Base-by-base conservation (phyloP, 2,888 invertebrate species). In the Ypsolopha scabrella region DNA sequence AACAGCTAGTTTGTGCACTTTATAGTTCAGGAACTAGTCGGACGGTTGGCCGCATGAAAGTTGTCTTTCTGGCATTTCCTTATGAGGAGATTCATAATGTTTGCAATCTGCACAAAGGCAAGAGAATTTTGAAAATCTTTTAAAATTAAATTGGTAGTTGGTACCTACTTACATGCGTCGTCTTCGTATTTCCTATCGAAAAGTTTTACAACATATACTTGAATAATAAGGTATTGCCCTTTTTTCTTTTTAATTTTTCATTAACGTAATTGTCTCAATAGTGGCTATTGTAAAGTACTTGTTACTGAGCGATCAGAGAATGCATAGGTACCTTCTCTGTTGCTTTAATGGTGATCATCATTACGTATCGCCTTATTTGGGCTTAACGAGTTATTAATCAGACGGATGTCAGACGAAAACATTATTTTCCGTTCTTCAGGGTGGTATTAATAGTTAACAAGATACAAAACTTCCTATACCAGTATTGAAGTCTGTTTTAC, bases 11-110 rank as follows among this genome's bases (percentile, higher is more conserved):
- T 68, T 58, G 64, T 60, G 60, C 68, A 60, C 68, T 78, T 82
- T 78, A 82, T 80, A 78, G 79, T 78, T 69, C 83, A 82, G 85
- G 83, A 85, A 85, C 80, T 77, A 59, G 67, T 61, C 57, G 63
- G 60, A 63, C 54, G 64, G 24, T 4, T 24, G 24, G 24, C 24
- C 58, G 68, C 72, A 79, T 67, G 82, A 81, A 82, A 83, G 80
- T 80, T 74, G 75, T 64, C 63, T 64, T 68, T 61, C 70, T 74
- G 72, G 68, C 74, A 75, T 78, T 82, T 82, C 79, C 81, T 78
- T 68, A 62, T 69, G 45, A 10, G 41, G 53, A 44, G 47, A 49
- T 46, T 36, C 47, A 47, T 36, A 36, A 47, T 37, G 37, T 35
- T 11, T 24, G 24, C 24, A 43, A 24, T 24, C 14, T 9, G 13